Conservation (phyloP, 2,797 vertebrate species). For the Sphenodon punctatus region DNA sequence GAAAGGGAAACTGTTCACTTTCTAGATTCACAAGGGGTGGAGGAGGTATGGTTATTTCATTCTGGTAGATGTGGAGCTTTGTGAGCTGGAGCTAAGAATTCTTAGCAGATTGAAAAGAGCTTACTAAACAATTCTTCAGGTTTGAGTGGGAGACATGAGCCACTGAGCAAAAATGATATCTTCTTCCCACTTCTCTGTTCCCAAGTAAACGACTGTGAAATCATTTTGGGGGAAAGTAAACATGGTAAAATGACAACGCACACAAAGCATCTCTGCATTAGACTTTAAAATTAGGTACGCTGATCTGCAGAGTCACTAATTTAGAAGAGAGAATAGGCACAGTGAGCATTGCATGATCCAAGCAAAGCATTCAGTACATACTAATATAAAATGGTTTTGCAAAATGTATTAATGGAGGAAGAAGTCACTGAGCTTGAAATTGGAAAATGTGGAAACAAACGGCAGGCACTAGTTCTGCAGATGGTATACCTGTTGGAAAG, state of each 20-base stretch:
- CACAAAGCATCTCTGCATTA: conserved; percentile 14
- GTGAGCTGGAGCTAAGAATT: too few species aligned
- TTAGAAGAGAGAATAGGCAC: conserved; percentile 40
- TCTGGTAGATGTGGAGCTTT: background rate
- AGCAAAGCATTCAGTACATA: background rate
- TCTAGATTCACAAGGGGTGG: background rate
- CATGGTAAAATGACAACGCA: conserved; percentile 9
- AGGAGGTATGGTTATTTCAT: conserved; percentile 15
- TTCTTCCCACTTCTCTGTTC: background rate
- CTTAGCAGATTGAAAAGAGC: too few species aligned
- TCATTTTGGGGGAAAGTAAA: conserved; percentile 23
- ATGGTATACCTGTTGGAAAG: background rate
- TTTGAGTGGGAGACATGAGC: background rate
- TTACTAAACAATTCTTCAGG: conserved; percentile 12
- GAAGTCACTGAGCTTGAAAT: background rate
- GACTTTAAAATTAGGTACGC: conserved; percentile 24
- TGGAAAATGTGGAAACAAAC: conserved; percentile 21
- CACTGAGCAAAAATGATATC: background rate
- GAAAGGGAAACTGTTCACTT: conserved; percentile 22
- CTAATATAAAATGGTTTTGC: conserved; percentile 36
- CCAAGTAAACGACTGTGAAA: conserved; percentile 12
- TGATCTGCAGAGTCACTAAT: conserved; percentile 23
- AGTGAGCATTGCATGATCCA: background rate
- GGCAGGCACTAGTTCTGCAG: background rate
- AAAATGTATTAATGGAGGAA: conserved; percentile 35